A percentile compares a stretch with the other conserved stretches of the same genome.
Conservation (phyloP, 2,888 invertebrate genomes). For the Octodonta nipae region DNA sequence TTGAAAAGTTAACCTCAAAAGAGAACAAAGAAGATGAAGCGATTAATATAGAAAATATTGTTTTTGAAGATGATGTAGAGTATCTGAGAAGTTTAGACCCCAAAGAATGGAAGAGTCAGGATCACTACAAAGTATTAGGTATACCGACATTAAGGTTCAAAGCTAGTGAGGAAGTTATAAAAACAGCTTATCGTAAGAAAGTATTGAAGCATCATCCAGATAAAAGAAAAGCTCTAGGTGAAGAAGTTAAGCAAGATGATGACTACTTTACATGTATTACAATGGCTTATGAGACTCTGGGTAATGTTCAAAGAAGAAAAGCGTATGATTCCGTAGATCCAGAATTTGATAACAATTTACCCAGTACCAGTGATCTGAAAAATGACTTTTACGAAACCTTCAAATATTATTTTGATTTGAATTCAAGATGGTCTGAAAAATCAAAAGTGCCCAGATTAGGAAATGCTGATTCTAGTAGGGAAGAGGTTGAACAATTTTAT, state of each 20-base stretch:
- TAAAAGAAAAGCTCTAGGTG: slow-evolving; percentile 83
- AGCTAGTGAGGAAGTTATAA: slow-evolving; percentile 86
- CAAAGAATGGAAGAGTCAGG: slow-evolving; percentile 94
- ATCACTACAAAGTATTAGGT: slow-evolving; percentile 92
- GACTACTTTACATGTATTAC: slow-evolving; percentile 99
- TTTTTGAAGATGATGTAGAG: slow-evolving; percentile 60
- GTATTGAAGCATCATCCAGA: slow-evolving; percentile 95
- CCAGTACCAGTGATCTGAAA: slow-evolving; percentile 60
- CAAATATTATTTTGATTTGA: slow-evolving; percentile 56
- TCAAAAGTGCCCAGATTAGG: slow-evolving; percentile 71
- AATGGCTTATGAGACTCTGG: slow-evolving; percentile 85
- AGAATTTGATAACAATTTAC: slow-evolving; percentile 78
- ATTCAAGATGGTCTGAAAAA: slow-evolving; percentile 84
- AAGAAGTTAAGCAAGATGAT: slow-evolving; percentile 75
- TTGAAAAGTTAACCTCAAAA: slow-evolving; percentile 25
- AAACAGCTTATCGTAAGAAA: slow-evolving; percentile 80
- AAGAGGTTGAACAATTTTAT: slow-evolving; percentile 87
- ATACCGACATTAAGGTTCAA: slow-evolving; percentile 67
- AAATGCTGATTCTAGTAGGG: slow-evolving; percentile 59
- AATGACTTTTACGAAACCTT: slow-evolving; percentile 64
- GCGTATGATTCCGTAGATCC: slow-evolving; percentile 97
- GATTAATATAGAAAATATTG: slow-evolving; percentile 29
- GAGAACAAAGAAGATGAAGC: slow-evolving; percentile 21
- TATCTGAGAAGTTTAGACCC: slow-evolving; percentile 83
- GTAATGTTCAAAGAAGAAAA: slow-evolving; percentile 64